Conservation (phyloP, 2,888 invertebrate species). For the Pasiphila rectangulata region DNA sequence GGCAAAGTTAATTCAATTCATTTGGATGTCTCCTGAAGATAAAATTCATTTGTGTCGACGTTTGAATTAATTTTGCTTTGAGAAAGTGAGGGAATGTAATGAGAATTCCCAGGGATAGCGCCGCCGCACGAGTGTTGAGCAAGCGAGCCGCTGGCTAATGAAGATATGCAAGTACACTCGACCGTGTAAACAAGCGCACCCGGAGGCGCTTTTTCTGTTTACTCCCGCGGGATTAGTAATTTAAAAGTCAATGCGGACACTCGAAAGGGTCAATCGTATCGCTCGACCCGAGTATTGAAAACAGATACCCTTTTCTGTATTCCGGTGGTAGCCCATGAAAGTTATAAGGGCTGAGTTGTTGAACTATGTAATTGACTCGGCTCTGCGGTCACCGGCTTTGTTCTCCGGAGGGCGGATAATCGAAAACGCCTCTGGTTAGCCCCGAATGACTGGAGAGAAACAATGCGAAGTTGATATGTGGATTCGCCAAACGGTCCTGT, state of each 20-base stretch:
- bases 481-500: conserved; percentile 74
- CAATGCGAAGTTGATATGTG: conserved; percentile 80
- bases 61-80: conserved; percentile 47
- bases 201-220: conserved; percentile 70
- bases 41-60: conserved; percentile 37
- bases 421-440: conserved; percentile 79
- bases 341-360: conserved; percentile 81
- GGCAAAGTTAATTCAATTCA: conserved; percentile 42
- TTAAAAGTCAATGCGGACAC: conserved; percentile 81
- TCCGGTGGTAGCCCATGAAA: conserved; percentile 77
- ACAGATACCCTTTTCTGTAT: conserved; percentile 80
- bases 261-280: conserved; percentile 79
- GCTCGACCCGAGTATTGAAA: conserved; percentile 74
- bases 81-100: conserved; percentile 44
- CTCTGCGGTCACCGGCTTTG: conserved; percentile 78
- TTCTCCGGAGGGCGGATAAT: conserved; percentile 76
- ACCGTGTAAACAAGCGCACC: conserved; percentile 70
- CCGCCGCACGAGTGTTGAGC: conserved; percentile 57
- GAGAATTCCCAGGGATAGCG: conserved; percentile 43
- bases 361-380: conserved; percentile 81
- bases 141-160: conserved; percentile 68
- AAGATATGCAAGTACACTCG: conserved; percentile 77
- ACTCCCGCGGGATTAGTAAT: conserved; percentile 79
- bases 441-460: conserved; percentile 72
- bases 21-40: conserved; percentile 26